Base-by-base conservation (phyloP, 2,113 vertebrate genomes). In the Ursus arctos region DNA sequence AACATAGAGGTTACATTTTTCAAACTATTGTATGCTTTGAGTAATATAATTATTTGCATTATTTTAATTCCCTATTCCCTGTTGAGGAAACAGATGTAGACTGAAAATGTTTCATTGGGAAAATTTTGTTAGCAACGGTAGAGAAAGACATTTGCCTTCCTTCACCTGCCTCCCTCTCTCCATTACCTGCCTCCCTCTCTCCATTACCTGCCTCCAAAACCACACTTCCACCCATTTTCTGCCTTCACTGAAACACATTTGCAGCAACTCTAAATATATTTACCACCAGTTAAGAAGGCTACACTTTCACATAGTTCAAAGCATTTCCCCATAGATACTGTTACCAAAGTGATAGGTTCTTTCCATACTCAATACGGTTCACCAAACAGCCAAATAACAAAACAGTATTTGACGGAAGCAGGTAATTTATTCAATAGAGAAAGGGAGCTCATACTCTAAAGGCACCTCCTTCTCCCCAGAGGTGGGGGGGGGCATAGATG, bases 111-210 rank as follows among this genome's bases (percentile, higher is more conserved):
- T 84, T 83, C 31, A 33, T 11, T 71, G 36, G 24, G 36, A 77
- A 2, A 82, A 80, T 72, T 82, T 47, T 74, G 31, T 76, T 63
- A 61, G 12, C 1, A 36, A 79, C 24, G 67, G 14, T 33, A 57
- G 22, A 33, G 40, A 67, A 82, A 61, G 6, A 49, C 8, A 7
- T 36, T 81, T 57, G 15, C 31, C 36, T 28, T 76, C 6, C 40
- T 76, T 74, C 3, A 10, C 0, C 22, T 61, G n/a, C 26, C n/a
- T 49, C 36, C 1, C 12, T 4, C 14, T 13, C 1, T 28, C 1
- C 6, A 1, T 6, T 59, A 6, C 7, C 9, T 57, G 26, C 3
- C 63, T 47, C 2, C 51, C 7, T 19, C 24, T 15, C 1, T 33
- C 0, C 7, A 1, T 8, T 63, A 8, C 5, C 4, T 61, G 15